Percentiles rank a stretch among this genome's conserved stretches.
Conservation (phyloP, 2,113 vertebrate genomes). For the Sprattus sprattus region DNA sequence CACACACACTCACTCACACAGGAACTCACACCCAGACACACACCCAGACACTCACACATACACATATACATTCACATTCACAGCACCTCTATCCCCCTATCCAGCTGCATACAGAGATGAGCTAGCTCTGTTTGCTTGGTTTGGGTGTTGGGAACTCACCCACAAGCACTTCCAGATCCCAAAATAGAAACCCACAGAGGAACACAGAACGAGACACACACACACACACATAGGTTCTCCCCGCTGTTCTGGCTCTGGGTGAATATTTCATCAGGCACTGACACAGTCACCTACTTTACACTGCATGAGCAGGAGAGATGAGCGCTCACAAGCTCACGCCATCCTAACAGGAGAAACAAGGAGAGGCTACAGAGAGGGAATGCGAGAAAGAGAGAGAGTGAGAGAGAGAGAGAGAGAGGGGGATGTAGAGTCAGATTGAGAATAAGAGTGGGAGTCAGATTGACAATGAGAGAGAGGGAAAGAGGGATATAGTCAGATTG, state of each 20-base stretch:
- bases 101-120: not conserved
- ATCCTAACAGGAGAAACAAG: not conserved
- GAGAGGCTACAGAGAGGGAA: not conserved
- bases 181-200: not conserved
- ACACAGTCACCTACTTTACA: constrained; percentile 47
- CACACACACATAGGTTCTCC: not conserved
- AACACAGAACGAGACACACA: not conserved
- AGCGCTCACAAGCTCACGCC: not conserved
- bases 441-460: not conserved
- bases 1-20: no score
- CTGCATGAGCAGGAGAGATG: constrained; percentile 35
- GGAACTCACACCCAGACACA: no score
- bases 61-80: not conserved
- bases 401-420: not conserved
- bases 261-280: constrained; percentile 57
- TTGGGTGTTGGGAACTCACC: no score
- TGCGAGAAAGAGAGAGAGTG: not conserved
- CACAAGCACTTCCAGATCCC: not conserved
- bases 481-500: not conserved
- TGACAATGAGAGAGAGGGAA: not conserved
- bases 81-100: not conserved
- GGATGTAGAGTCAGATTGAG: not conserved
- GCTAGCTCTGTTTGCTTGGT: not conserved
- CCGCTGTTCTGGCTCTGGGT: constrained; percentile 27
- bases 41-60: no score